Evolutionary conservation across 1,140 invertebrate species (phyloP).

Genomic region (Drosophila eugracilis): DNA sequence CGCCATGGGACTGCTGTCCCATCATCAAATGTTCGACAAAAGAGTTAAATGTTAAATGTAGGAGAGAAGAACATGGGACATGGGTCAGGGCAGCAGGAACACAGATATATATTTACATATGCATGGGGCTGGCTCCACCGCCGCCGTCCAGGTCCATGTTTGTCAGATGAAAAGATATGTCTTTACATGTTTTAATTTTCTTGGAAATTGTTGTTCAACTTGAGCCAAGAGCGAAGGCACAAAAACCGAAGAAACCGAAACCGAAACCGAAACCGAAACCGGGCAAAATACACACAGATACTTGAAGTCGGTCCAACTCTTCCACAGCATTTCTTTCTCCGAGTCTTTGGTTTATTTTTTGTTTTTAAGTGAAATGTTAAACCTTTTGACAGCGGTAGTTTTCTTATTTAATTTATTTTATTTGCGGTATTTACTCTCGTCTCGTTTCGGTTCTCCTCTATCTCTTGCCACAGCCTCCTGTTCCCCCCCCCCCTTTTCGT

Average conservation of each 20-base stretch:
- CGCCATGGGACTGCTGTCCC: constrained; percentile 22
- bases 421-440: constrained; percentile 77
- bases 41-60: constrained; percentile 40
- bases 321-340: constrained; percentile 24
- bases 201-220: constrained; percentile 82
- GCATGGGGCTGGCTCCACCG: no score
- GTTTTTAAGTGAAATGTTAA: constrained; percentile 82
- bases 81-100: constrained; percentile 13
- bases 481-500: no score
- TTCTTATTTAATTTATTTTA: constrained; percentile 83
- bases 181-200: constrained; percentile 83
- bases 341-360: constrained; percentile 51
- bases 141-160: constrained; percentile 60
- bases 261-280: constrained; percentile 37
- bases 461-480: constrained; percentile 10
- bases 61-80: constrained; percentile 22
- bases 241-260: constrained; percentile 40
- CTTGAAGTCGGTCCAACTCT: constrained; percentile 21
- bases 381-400: constrained; percentile 83
- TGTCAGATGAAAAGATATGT: constrained; percentile 82
- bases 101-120: constrained; percentile 63
- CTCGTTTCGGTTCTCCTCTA: constrained; percentile 12
- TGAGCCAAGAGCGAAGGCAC: constrained; percentile 29
- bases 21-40: constrained; percentile 45
- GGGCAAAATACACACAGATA: constrained; percentile 36